These are phyloP conservation scores for Artemia sp. DNA, from an alignment of 2,888 invertebrate genomes.

Conservation along the genomic window DNA sequence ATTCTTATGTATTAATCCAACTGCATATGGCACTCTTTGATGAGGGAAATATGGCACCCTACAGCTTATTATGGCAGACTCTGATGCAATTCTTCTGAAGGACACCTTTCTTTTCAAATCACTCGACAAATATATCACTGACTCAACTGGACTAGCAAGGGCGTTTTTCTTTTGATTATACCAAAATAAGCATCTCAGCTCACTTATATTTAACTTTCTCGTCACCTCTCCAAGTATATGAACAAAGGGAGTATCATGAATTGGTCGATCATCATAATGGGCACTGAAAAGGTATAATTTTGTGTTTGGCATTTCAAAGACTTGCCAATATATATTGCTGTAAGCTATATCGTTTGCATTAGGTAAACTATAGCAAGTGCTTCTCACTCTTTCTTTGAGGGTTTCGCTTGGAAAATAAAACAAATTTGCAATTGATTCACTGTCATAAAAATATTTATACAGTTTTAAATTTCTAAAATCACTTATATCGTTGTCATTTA, in stretches of 20 bases:
- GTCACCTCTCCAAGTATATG: not conserved
- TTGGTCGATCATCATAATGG: constrained; percentile 8
- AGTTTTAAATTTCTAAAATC: too few relatives aligned
- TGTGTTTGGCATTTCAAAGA: not conserved
- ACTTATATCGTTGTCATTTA: too few relatives aligned
- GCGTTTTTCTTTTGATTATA: not conserved
- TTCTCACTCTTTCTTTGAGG: not conserved
- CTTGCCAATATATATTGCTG: constrained; percentile 1
- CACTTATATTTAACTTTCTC: not conserved
- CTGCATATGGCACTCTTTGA: not conserved
- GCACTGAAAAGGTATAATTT: not conserved
- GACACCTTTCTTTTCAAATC: not conserved
- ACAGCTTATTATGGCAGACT: not conserved
- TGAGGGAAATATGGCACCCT: not conserved
- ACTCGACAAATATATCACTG: not conserved
- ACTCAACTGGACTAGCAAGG: not conserved
- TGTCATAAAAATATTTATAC: not conserved
- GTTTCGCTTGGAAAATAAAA: constrained; percentile 6
- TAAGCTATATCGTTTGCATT: constrained; percentile 7
- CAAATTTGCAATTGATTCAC: not conserved
- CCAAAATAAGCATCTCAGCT: not conserved
- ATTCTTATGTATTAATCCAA: not conserved
- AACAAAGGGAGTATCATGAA: not conserved
- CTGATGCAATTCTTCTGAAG: constrained; percentile 2
- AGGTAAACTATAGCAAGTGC: not conserved